Conservation (phyloP, 2,797 vertebrate genomes). For the Sitta carolinensis region DNA sequence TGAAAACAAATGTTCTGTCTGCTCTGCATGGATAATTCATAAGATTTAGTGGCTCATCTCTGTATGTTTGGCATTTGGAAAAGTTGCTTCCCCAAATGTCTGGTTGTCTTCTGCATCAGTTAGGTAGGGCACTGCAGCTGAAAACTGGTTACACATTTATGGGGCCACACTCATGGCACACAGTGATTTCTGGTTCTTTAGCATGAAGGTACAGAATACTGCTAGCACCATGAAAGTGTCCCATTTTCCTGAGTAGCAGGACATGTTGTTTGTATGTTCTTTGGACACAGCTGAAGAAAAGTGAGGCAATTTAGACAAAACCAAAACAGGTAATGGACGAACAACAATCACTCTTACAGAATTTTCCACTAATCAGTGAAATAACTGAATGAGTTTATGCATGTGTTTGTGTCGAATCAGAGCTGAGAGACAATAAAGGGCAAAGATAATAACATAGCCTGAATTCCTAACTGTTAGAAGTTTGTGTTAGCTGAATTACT, state of each 20-base stretch:
- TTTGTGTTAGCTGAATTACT: neutral
- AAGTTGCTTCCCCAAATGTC: neutral
- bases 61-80: slow-evolving; percentile 21
- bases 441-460: neutral
- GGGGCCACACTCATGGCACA: neutral
- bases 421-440: neutral
- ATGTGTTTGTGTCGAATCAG: neutral
- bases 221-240: neutral
- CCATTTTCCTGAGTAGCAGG: neutral
- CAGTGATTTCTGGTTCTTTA: neutral
- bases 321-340: neutral
- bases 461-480: neutral
- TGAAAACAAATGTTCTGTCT: slow-evolving; percentile 62
- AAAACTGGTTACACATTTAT: neutral
- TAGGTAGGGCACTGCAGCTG: neutral
- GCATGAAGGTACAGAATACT: neutral
- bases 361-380: neutral
- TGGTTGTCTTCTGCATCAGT: neutral
- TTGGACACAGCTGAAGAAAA: neutral
- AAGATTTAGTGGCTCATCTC: slow-evolving; percentile 42
- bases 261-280: neutral
- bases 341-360: neutral
- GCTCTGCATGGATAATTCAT: slow-evolving; percentile 57
- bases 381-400: neutral
- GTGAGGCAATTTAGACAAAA: neutral